Evolutionary conservation across 1,140 invertebrate genomes (phyloP).

Genomic region (Matsumurasca onukii): DNA sequence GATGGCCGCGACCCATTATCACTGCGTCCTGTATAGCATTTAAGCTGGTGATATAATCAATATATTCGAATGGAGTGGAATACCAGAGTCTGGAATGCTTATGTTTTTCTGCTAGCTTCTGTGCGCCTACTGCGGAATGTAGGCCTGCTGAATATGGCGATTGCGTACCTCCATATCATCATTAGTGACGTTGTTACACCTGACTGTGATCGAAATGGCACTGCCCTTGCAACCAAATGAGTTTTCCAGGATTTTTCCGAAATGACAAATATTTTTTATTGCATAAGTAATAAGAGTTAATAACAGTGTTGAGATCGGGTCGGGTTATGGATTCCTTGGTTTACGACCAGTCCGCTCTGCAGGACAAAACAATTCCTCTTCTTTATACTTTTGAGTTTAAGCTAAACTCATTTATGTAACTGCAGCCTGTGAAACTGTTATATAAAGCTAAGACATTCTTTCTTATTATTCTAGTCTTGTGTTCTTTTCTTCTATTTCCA

Average conservation of each 20-base stretch:
- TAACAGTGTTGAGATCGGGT: slow-evolving; percentile 7
- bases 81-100: slow-evolving; percentile 20
- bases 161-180: slow-evolving; percentile 26
- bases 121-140: slow-evolving; percentile 11
- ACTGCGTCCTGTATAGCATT: slow-evolving; percentile 22
- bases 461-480: too few relatives aligned
- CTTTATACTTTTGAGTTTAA: too few relatives aligned
- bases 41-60: slow-evolving; percentile 20
- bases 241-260: slow-evolving; percentile 15
- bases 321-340: too few relatives aligned
- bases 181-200: slow-evolving; percentile 28
- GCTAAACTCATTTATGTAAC: too few relatives aligned
- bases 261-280: slow-evolving; percentile 17
- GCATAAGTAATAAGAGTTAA: slow-evolving; percentile 6
- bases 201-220: neutral
- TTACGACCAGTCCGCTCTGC: too few relatives aligned
- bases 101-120: slow-evolving; percentile 6
- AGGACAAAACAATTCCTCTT: too few relatives aligned
- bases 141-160: slow-evolving; percentile 27
- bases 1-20: slow-evolving; percentile 23
- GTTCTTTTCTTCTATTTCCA: too few relatives aligned
- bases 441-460: too few relatives aligned
- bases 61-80: slow-evolving; percentile 25
- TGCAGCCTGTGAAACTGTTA: too few relatives aligned
- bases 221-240: slow-evolving; percentile 19